Percentiles rank a stretch among this genome's conserved stretches.
Evolutionary conservation across 2,113 vertebrate genomes (phyloP).

Genomic region (Perca schrenkii): DNA sequence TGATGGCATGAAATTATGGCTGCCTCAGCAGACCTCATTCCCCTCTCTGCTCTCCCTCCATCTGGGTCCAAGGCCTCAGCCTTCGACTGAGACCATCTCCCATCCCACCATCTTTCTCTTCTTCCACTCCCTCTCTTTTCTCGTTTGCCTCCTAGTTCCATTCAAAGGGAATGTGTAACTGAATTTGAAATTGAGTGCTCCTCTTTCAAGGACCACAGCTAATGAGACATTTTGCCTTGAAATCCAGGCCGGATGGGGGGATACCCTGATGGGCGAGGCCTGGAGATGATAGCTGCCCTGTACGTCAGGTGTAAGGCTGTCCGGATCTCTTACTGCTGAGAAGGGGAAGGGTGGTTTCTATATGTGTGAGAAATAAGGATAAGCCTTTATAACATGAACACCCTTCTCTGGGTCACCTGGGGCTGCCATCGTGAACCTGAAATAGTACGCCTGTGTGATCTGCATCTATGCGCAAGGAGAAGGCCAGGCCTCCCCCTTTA

Average conservation of each 20-base stretch:
- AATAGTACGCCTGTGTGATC: constrained; percentile 66
- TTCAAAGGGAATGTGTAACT: constrained; percentile 87
- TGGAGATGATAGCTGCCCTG: constrained; percentile 73
- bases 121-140: constrained; percentile 59
- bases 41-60: constrained; percentile 70
- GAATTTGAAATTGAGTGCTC: constrained; percentile 84
- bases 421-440: constrained; percentile 73
- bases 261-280: constrained; percentile 69
- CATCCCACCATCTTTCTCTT: constrained; percentile 68
- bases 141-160: constrained; percentile 75
- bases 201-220: constrained; percentile 84
- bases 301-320: constrained; percentile 69
- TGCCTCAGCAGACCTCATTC: constrained; percentile 74
- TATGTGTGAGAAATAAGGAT: constrained; percentile 59
- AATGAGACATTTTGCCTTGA: constrained; percentile 88
- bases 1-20: constrained; percentile 83
- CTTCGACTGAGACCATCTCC: constrained; percentile 69
- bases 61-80: constrained; percentile 79
- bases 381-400: constrained; percentile 59
- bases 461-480: constrained; percentile 57
- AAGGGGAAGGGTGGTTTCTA: constrained; percentile 60
- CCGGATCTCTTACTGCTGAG: constrained; percentile 58
- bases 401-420: constrained; percentile 65
- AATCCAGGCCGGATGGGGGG: constrained; percentile 74
- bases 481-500: constrained; percentile 52